Base-by-base conservation (phyloP, 2,888 invertebrate genomes). In the Orthonevra nobilis region DNA sequence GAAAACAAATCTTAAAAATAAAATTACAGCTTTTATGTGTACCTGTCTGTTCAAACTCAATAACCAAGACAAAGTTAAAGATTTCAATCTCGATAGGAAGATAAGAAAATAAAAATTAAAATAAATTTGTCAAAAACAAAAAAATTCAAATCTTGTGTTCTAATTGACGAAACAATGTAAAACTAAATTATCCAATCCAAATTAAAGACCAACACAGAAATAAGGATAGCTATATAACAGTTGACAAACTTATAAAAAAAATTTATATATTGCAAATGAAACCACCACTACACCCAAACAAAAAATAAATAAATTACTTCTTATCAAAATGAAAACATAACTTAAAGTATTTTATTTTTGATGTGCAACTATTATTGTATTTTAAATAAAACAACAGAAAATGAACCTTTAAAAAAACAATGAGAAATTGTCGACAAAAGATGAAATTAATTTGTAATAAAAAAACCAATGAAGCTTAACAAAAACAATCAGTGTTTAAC, bases 361-460 rank as follows among this genome's bases (percentile, higher is more conserved):
- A 85, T 87, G 87, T 87, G 86, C 85, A 87, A 81, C 69, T 58
- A 68, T 75, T 61, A 56, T 70, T 83, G 82, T 82, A 77, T 70
- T 75, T 74, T 61, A 86, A 83, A 52, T 61, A 9, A 40, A 54
- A 54, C 12, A 69, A 60, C 69, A 48, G 73, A 72, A 63, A 44
- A 48, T 36, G 56, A n/a, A n/a, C n/a, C n/a, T n/a, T n/a, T n/a
- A n/a, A 46, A 63, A 72, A 81, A 77, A 82, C n/a, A 40, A 58
- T 44, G 7, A 60, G 30, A 14, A 23, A 34, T 50, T 58, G 58
- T 44, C 17, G 20, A 56, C 48, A 44, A 42, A 44, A 38, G 7
- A 44, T 36, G 14, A 34, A n/a, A n/a, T n/a, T n/a, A n/a, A n/a
- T n/a, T n/a, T n/a, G n/a, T n/a, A 30, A 15, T 44, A 52, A 38